Evolutionary conservation across 2,888 invertebrate species (phyloP).

Genomic region (Neuroscelio doddi): DNA sequence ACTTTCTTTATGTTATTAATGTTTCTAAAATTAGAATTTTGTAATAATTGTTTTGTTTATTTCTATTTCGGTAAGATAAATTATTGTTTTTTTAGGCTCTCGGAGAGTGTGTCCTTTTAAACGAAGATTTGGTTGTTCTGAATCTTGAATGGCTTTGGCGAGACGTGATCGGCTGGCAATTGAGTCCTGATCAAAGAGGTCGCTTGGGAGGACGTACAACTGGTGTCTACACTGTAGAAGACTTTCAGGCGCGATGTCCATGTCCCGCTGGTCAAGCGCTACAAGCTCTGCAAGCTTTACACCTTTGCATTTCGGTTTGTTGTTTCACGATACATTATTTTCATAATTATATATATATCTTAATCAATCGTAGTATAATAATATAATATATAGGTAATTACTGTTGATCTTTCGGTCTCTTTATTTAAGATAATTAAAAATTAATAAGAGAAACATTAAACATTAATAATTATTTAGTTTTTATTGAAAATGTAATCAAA

Average conservation of each 20-base stretch:
- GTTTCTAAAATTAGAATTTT: neutral
- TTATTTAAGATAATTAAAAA: too few relatives aligned
- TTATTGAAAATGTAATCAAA: too few relatives aligned
- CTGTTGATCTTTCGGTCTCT: too few relatives aligned
- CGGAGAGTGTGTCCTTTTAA: conserved; percentile 74
- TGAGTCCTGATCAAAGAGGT: conserved; percentile 74
- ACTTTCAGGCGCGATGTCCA: conserved; percentile 82
- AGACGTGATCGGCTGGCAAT: conserved; percentile 79
- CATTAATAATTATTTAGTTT: too few relatives aligned
- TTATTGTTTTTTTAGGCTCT: conserved; percentile 72
- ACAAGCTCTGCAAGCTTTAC: conserved; percentile 80
- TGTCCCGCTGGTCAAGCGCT: conserved; percentile 81
- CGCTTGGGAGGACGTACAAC: conserved; percentile 75
- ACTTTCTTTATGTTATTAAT: too few relatives aligned
- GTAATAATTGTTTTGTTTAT: conserved; percentile 4
- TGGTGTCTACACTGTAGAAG: conserved; percentile 82
- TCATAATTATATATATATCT: too few relatives aligned
- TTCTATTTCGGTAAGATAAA: too few relatives aligned
- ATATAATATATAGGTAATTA: too few relatives aligned
- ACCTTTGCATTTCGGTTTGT: conserved; percentile 78
- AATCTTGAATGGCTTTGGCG: conserved; percentile 80
- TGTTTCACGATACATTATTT: too few relatives aligned
- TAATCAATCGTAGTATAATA: too few relatives aligned
- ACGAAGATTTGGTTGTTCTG: conserved; percentile 78
- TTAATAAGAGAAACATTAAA: too few relatives aligned